Base-by-base conservation (phyloP, 1,140 invertebrate species). In the Drosophila tropicalis region DNA sequence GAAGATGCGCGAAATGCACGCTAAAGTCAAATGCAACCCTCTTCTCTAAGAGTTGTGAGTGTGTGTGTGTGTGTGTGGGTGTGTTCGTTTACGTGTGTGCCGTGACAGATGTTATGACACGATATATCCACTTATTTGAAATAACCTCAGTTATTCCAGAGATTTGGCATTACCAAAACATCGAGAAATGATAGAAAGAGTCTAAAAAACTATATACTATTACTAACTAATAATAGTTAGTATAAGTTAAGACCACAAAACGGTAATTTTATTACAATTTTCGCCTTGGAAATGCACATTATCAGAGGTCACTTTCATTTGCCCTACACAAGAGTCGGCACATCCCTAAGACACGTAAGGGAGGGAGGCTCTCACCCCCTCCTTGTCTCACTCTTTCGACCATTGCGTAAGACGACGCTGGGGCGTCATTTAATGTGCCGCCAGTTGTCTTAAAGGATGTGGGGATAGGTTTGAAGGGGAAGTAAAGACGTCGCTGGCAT, bases 381-480 rank as follows among this genome's bases (percentile, higher is more conserved):
- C 63, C 22, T 5, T 15, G 15, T 17, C 56, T 19, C 70, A 25
- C 71, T 66, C 58, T 76, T 54, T 69, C 83, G 82, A 62, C 76
- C 84, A 87, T 87, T 87, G 79, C 84, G 79, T 89, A 87, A 87
- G 83, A 83, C 79, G 83, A 89, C 87, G 87, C 82, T 90, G 82
- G 87, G 79, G 87, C 87, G 83, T 90, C 87, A 87, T 90, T 90
- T 81, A 84, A 83, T 84, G 89, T 72, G 87, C 80, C 87, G 87
- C 83, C 87, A 84, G 77, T 81, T 87, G 83, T 83, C 83, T 86
- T 86, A 87, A 78, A 41, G 19, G n/a, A 19, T 12, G 12, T 39
- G 12, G 3, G 36, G 29, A 29, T 29, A 13, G 36, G 34, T 5
- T 10, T 3, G 36, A 19, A 17, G 40, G 44, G 61, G 39, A 22